Base-by-base conservation (phyloP, 2,113 vertebrate species). In the Brachypodius melanocephalos region DNA sequence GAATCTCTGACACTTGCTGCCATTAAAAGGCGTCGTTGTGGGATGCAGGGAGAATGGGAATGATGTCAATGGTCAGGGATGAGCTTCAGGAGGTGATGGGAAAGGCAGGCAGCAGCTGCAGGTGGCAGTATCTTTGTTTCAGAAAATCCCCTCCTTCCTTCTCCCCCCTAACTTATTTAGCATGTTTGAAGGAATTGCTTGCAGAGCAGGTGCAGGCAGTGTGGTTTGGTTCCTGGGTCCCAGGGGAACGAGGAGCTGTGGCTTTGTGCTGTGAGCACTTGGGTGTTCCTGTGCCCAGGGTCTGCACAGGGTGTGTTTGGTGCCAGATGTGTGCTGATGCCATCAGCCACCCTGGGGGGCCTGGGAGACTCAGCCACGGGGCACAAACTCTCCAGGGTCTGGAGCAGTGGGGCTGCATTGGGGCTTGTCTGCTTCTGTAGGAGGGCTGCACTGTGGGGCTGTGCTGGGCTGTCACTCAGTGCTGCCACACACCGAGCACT, bases 261-360 rank as follows among this genome's bases (percentile, higher is more conserved):
- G 20, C 17, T 67, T 43, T 67, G 36, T 40, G 45, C 17, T 2
- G 19, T 29, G 68, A 81, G 22, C 0, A 0, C 55, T 59, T 16
- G 3, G 20, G 20, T 10, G 36, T 9, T 58, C 20, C 40, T 26
- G 57, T 2, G 34, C 63, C 16, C 32, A n/a, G 26, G 48, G 45
- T 3, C 42, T 42, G 59, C 8, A 0, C 4, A 4, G 45, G 18
- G 10, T 9, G 5, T 5, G 13, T n/a, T 4, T 10, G 45, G 19
- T 8, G 29, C 17, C 52, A 6, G 19, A 48, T 22, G 24, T 10
- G 40, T 17, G 43, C 9, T 67, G 71, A 11, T 75, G 77, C 46
- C 65, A 22, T 22, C 48, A 6, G 58, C 40, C 61, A 26, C 29
- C 25, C 73, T 6, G 22, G 34, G 69, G 16, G 62, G 3, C 0